Percentiles rank a stretch among this genome's conserved stretches.
phyloP scores from a whole-genome alignment of 2,888 invertebrate species.

The Neoascia interrupta region DNA sequence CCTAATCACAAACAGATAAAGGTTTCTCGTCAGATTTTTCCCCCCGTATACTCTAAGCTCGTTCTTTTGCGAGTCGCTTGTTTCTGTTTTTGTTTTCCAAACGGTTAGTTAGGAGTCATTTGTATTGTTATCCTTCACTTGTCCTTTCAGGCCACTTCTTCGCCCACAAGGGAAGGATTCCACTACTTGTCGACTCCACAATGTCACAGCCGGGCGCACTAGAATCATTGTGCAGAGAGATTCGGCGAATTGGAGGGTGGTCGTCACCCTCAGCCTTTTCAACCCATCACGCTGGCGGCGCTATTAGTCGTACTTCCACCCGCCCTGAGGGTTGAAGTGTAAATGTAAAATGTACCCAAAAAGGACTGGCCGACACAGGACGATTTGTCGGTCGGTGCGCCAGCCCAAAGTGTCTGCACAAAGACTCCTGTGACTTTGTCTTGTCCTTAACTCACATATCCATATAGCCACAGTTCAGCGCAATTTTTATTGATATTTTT shows the following conservation, averaged over 20 bases:
- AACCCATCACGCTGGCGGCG: conserved; percentile 4
- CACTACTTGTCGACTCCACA: conserved; percentile 24
- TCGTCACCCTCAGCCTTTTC: too few species aligned
- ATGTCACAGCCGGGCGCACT: too few species aligned
- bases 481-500: conserved; percentile 57
- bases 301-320: conserved; percentile 6
- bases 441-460: conserved; percentile 41
- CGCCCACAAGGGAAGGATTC: conserved; percentile 7
- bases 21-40: conserved; percentile 5
- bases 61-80: conserved; percentile 2
- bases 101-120: conserved; percentile 55
- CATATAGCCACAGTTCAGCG: conserved; percentile 40
- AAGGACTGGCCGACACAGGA: conserved; percentile 25
- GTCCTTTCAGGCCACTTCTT: conserved; percentile 28
- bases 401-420: conserved; percentile 38
- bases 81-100: conserved; percentile 50
- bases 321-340: conserved; percentile 30
- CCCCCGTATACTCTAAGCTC: not conserved
- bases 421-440: not conserved
- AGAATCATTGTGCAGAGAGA: too few species aligned
- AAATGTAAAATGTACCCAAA: conserved; percentile 23
- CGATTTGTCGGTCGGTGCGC: conserved; percentile 24
- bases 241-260: conserved; percentile 28
- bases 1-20: conserved; percentile 8
- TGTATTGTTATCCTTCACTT: conserved; percentile 41